phyloP scores from a whole-genome alignment of 2,888 invertebrate genomes.

The Bruchidius siliquastri region DNA sequence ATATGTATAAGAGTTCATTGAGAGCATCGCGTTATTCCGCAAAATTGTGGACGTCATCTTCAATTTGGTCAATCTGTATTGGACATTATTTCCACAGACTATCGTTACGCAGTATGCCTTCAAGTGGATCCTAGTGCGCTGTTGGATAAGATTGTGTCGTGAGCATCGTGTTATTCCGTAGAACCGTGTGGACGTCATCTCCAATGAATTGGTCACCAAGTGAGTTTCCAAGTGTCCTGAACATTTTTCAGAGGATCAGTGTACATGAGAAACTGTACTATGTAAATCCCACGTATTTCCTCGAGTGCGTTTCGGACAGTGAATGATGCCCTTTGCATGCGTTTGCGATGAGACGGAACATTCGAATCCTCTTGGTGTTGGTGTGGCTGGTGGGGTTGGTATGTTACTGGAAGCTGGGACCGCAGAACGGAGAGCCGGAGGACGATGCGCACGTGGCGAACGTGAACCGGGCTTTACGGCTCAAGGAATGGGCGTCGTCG shows the following conservation, averaged over 20 bases:
- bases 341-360: conserved; percentile 1
- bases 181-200: no score
- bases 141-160: no score
- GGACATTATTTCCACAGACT: background rate
- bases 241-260: no score
- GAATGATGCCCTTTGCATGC: background rate
- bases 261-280: no score
- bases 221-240: no score
- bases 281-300: no score
- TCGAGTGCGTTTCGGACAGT: background rate
- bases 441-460: conserved; percentile 51
- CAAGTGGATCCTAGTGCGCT: no score
- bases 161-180: no score
- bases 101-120: background rate
- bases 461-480: conserved; percentile 79
- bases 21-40: background rate
- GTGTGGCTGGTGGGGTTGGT: background rate
- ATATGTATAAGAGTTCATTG: no score
- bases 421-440: background rate
- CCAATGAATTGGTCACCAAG: no score
- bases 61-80: no score
- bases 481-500: conserved; percentile 49
- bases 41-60: background rate
- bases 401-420: background rate
- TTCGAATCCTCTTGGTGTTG: background rate